Evolutionary conservation across 2,113 vertebrate species (phyloP).

Genomic region (Hippoglossus stenolepis): DNA sequence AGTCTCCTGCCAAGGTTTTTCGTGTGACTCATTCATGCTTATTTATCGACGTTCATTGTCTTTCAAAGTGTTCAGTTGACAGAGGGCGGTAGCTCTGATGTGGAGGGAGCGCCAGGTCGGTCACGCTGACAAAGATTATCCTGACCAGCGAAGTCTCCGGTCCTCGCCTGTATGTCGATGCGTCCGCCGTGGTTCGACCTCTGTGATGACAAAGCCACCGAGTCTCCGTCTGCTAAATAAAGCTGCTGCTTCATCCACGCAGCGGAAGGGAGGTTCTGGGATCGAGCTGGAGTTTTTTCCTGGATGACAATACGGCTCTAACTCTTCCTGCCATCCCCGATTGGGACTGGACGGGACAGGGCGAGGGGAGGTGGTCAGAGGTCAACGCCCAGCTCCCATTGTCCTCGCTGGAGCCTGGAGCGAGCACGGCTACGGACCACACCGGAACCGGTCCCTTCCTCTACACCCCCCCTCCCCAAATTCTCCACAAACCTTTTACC

Average conservation of each 20-base stretch:
- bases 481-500: constrained; percentile 39
- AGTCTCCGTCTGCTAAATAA: constrained; percentile 63
- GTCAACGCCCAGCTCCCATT: constrained; percentile 75
- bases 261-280: constrained; percentile 73
- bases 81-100: constrained; percentile 34
- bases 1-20: constrained; percentile 1
- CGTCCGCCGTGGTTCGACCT: neutral
- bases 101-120: constrained; percentile 42
- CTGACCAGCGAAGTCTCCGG: constrained; percentile 27
- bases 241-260: constrained; percentile 53
- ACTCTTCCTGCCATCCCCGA: constrained; percentile 73
- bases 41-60: constrained; percentile 57
- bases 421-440: constrained; percentile 11
- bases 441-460: constrained; percentile 71
- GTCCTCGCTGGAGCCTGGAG: constrained; percentile 61
- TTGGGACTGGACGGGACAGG: constrained; percentile 18
- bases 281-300: constrained; percentile 55
- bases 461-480: constrained; percentile 24
- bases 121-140: constrained; percentile 48
- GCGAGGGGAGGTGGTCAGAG: constrained; percentile 51
- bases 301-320: constrained; percentile 69
- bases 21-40: constrained; percentile 34
- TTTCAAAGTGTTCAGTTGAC: constrained; percentile 8
- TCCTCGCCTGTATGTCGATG: constrained; percentile 3
- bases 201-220: constrained; percentile 39